Conservation (phyloP, 2,113 vertebrate genomes). For the Oreochromis tanganicae region DNA sequence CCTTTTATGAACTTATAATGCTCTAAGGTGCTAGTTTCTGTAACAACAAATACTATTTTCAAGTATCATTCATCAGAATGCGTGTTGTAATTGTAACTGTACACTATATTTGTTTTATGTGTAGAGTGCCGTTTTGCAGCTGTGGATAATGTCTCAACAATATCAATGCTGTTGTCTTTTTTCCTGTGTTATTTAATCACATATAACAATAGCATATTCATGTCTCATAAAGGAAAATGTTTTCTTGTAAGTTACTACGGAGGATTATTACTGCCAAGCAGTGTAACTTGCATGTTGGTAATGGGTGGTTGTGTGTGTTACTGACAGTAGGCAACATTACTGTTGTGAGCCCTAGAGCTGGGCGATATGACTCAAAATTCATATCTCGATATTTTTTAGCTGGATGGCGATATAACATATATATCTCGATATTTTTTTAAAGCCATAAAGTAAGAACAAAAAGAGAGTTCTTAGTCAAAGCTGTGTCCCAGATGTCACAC, state of each 20-base stretch:
- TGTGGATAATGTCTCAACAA: constrained; percentile 9
- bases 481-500: too few species aligned
- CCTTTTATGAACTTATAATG: neutral
- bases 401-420: too few species aligned
- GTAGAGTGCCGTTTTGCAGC: constrained; percentile 37
- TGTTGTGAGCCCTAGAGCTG: neutral
- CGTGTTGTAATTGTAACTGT: neutral
- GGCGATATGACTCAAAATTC: too few species aligned
- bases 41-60: neutral
- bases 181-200: neutral
- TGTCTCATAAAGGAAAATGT: neutral
- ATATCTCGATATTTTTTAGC: too few species aligned
- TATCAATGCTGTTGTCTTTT: neutral
- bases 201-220: neutral
- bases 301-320: neutral
- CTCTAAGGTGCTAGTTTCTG: neutral
- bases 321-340: neutral
- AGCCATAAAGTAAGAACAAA: too few species aligned
- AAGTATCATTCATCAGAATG: constrained; percentile 42
- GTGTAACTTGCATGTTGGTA: neutral
- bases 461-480: too few species aligned
- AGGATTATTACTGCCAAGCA: neutral
- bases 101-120: neutral
- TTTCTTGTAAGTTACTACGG: neutral
- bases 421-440: too few species aligned